Base-by-base conservation (phyloP, 2,888 invertebrate species). In the Hemistola chrysoprasaria region DNA sequence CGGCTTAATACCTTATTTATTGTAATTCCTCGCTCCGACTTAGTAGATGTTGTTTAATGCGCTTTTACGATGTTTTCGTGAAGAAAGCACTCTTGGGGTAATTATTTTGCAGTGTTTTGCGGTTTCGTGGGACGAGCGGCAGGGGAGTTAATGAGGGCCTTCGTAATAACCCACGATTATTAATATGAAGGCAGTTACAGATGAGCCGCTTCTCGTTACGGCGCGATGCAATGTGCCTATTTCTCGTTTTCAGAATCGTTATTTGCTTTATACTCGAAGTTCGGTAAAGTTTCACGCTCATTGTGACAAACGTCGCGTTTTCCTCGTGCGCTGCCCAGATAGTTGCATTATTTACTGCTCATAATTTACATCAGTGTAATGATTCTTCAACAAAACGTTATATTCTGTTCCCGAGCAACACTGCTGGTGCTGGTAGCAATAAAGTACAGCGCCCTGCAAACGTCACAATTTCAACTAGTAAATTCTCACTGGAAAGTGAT, bases 51-150 rank as follows among this genome's bases (percentile, higher is more conserved):
- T 74, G 64, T 77, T 79, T 80, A 78, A 82, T 75, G 66, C 64
- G 64, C 68, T 71, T 70, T 78, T 82, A 73, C 75, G 74, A 76
- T 82, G 78, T 78, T 81, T 85, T 86, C 79, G 81, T 78, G 80
- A 82, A 79, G 84, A 82, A 80, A 83, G 79, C 77, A 67, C 70
- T 69, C 68, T 58, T 62, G 50, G 66, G 76, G 76, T 86, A 86
- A 86, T 87, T 87, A 85, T 86, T 86, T 78, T 75, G 81, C 83
- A 74, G 79, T 81, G 84, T 78, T 83, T 69, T 87, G 87, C 74
- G 86, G 87, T 86, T 84, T 81, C 65, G 69, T 76, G 65, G 66
- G 69, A 65, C 75, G 72, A 79, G 74, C 74, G 73, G 74, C 67
- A 65, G 68, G 65, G 62, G 67, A 71, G 62, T 75, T 83, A 86